A percentile compares a stretch with the other conserved stretches of the same genome.
Conservation (phyloP, 1,140 invertebrate genomes). For the Listronotus bonariensis region DNA sequence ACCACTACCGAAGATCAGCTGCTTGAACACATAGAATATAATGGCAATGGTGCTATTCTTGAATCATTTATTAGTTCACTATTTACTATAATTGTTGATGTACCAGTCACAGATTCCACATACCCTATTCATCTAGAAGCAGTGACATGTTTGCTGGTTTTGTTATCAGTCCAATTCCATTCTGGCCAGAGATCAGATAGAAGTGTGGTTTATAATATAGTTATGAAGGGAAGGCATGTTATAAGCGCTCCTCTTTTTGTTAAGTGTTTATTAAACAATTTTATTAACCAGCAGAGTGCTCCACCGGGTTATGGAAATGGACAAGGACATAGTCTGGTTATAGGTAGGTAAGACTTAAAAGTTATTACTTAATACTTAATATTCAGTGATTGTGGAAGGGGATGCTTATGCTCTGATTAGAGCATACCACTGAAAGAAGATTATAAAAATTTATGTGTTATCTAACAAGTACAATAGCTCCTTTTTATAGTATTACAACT, state of each 20-base stretch:
- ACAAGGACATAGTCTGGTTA: conserved; percentile 77
- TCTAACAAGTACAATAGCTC: too few species aligned
- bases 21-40: conserved; percentile 70
- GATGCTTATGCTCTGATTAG: too few species aligned
- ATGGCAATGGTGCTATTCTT: conserved; percentile 50
- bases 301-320: conserved; percentile 68
- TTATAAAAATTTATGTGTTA: too few species aligned
- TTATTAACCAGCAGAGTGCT: conserved; percentile 74
- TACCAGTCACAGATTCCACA: conserved; percentile 82
- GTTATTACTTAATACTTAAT: background rate
- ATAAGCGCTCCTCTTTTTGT: conserved; percentile 75
- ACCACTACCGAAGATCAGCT: conserved; percentile 76
- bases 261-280: conserved; percentile 77
- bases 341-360: conserved; percentile 59
- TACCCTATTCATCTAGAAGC: conserved; percentile 88
- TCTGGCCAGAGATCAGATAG: conserved; percentile 69
- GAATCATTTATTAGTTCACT: conserved; percentile 71
- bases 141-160: conserved; percentile 81
- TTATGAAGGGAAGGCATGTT: conserved; percentile 74
- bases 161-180: conserved; percentile 89
- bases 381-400: too few species aligned
- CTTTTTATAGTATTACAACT: too few species aligned
- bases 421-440: too few species aligned
- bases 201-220: conserved; percentile 64
- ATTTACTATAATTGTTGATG: conserved; percentile 76